These are phyloP conservation scores for Eulemur rufifrons DNA, from an alignment of 2,113 vertebrate species.

Conservation along the genomic window DNA sequence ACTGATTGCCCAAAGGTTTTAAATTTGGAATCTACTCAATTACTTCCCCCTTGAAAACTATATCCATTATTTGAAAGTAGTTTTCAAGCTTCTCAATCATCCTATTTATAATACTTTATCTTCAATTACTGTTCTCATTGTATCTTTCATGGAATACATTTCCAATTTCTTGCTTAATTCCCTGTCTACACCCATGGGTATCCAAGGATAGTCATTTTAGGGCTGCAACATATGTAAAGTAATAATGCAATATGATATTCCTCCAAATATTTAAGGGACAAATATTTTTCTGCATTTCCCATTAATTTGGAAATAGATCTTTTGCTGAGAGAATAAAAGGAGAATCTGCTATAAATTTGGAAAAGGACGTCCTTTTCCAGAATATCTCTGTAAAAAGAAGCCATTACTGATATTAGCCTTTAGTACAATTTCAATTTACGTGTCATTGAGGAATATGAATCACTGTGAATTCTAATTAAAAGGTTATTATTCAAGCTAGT, in stretches of 20 bases:
- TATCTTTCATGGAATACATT: conserved; percentile 70
- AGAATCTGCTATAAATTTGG: conserved; percentile 35
- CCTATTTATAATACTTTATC: conserved; percentile 74
- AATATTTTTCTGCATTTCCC: conserved; percentile 54
- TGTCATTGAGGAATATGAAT: conserved; percentile 33
- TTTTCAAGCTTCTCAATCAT: conserved; percentile 74
- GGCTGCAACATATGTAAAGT: conserved; percentile 13
- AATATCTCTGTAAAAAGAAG: not conserved
- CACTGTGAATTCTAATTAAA: conserved; percentile 58
- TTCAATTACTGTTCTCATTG: conserved; percentile 72
- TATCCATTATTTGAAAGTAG: conserved; percentile 73
- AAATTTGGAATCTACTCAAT: conserved; percentile 74
- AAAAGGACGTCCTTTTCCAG: not conserved
- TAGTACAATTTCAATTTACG: conserved; percentile 36
- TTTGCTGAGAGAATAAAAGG: conserved; percentile 17
- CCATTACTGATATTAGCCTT: conserved; percentile 29
- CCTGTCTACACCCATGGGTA: conserved; percentile 38
- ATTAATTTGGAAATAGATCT: conserved; percentile 54
- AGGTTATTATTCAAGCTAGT: conserved; percentile 56
- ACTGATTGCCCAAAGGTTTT: conserved; percentile 67
- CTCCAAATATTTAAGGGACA: conserved; percentile 43
- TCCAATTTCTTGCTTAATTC: conserved; percentile 69
- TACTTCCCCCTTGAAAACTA: conserved; percentile 74
- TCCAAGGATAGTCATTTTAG: conserved; percentile 33
- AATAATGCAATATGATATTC: conserved; percentile 1